A percentile compares a stretch with the other conserved stretches of the same genome.
These are phyloP conservation scores for Heliconius sara DNA, from an alignment of 2,888 invertebrate species.

Conservation along the genomic window DNA sequence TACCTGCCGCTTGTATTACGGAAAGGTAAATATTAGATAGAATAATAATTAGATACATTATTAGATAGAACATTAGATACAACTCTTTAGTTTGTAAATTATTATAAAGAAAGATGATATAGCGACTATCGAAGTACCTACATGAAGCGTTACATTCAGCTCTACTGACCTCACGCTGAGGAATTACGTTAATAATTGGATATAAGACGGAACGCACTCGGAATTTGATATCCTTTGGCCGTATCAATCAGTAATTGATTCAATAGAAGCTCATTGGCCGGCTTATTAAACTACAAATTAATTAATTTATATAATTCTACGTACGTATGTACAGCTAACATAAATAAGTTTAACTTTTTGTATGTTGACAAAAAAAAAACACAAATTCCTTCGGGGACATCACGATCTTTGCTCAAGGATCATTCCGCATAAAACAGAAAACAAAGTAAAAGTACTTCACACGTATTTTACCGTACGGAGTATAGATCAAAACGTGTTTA, in stretches of 20 bases:
- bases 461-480: not conserved
- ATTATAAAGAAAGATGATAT: not conserved
- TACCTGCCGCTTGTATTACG: not conserved
- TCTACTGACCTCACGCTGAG: not conserved
- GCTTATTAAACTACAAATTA: not conserved
- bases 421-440: constrained; percentile 9
- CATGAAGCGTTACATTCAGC: not conserved
- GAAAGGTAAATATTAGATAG: not conserved
- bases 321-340: too few species aligned
- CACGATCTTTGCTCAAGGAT: not conserved
- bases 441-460: constrained; percentile 1
- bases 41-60: too few species aligned
- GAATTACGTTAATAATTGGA: constrained; percentile 23
- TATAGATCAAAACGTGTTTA: not conserved
- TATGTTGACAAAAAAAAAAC: not conserved
- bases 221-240: constrained; percentile 17
- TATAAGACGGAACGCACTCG: constrained; percentile 18
- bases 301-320: not conserved
- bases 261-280: too few species aligned
- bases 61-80: not conserved
- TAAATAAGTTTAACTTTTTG: not conserved
- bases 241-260: not conserved
- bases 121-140: not conserved
- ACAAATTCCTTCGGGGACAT: not conserved
- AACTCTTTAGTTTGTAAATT: not conserved